Percentiles rank a stretch among this genome's conserved stretches.
Evolutionary conservation across 2,888 invertebrate genomes (phyloP).

Genomic region (Endomychus coccineus): DNA sequence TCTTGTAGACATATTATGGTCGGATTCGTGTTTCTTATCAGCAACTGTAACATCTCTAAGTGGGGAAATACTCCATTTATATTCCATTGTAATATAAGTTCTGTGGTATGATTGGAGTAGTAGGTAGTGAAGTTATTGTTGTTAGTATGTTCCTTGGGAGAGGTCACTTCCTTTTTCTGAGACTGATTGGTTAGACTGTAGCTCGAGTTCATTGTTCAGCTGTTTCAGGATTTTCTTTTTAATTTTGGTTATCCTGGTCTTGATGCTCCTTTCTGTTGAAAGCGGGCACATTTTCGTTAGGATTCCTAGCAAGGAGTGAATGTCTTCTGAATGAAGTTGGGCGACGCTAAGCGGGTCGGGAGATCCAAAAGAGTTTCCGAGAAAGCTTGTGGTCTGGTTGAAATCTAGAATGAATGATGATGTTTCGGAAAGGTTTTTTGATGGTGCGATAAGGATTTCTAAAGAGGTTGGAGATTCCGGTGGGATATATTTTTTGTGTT

Average conservation of each 20-base stretch:
- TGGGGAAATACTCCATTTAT: slow-evolving; percentile 10
- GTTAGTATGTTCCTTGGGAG: too few species aligned
- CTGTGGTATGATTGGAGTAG: not conserved
- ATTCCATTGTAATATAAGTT: slow-evolving; percentile 13
- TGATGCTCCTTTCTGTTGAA: slow-evolving; percentile 1
- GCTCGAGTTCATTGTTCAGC: slow-evolving; percentile 2
- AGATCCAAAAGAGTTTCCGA: slow-evolving; percentile 4
- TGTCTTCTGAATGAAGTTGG: slow-evolving; percentile 3
- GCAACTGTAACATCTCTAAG: slow-evolving; percentile 10
- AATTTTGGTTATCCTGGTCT: slow-evolving; percentile 3
- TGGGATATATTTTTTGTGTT: too few species aligned
- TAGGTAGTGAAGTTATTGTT: too few species aligned
- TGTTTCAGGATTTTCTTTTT: slow-evolving; percentile 4
- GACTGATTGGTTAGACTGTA: not conserved
- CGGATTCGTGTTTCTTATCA: slow-evolving; percentile 6
- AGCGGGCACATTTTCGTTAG: slow-evolving; percentile 2
- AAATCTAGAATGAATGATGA: not conserved
- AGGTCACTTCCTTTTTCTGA: too few species aligned
- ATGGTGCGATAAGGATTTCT: slow-evolving; percentile 2
- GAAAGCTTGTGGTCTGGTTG: slow-evolving; percentile 1
- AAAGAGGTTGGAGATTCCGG: not conserved
- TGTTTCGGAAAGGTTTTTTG: not conserved
- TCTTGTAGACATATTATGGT: slow-evolving; percentile 13
- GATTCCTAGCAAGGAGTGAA: slow-evolving; percentile 1
- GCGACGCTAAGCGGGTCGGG: slow-evolving; percentile 2